Conservation (phyloP, 2,113 vertebrate genomes). For the Chroicocephalus ridibundus region DNA sequence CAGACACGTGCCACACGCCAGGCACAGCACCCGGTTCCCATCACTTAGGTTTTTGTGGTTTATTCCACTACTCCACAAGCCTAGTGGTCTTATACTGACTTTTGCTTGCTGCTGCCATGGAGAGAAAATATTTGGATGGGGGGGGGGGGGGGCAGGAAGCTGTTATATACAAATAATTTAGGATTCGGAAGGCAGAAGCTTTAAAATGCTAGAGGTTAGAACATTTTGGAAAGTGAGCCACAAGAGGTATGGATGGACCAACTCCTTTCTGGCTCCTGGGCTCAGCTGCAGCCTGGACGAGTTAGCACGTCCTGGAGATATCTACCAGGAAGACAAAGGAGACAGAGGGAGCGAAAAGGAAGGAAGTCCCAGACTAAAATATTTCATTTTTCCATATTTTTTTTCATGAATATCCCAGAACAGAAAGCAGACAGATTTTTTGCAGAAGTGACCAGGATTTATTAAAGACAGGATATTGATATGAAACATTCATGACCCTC, state of each 20-base stretch:
- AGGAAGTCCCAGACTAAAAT: not conserved
- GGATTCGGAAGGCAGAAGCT: not conserved
- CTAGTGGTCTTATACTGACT: not conserved
- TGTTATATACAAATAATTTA: not conserved
- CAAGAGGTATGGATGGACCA: not conserved
- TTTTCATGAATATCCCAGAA: constrained; percentile 3
- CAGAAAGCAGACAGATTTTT: constrained; percentile 35
- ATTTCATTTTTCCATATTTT: not conserved
- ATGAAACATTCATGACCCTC: constrained; percentile 63
- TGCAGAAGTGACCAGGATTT: constrained; percentile 53
- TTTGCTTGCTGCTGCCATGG: not conserved
- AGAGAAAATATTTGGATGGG: not conserved
- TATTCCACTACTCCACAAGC: not conserved
- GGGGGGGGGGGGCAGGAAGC: not conserved
- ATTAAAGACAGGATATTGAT: constrained; percentile 62
- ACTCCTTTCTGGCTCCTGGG: rapidly evolving
- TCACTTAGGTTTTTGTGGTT: not conserved
- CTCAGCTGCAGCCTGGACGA: not conserved
- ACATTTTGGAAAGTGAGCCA: not conserved
- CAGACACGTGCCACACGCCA: not conserved
- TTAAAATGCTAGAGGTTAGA: not conserved
- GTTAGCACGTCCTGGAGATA: not conserved
- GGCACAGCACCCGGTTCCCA: not conserved
- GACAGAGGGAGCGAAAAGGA: constrained; percentile 8
- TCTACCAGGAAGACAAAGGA: not conserved